phyloP scores from a whole-genome alignment of 2,797 vertebrate genomes.

The Euthynnus affinis region DNA sequence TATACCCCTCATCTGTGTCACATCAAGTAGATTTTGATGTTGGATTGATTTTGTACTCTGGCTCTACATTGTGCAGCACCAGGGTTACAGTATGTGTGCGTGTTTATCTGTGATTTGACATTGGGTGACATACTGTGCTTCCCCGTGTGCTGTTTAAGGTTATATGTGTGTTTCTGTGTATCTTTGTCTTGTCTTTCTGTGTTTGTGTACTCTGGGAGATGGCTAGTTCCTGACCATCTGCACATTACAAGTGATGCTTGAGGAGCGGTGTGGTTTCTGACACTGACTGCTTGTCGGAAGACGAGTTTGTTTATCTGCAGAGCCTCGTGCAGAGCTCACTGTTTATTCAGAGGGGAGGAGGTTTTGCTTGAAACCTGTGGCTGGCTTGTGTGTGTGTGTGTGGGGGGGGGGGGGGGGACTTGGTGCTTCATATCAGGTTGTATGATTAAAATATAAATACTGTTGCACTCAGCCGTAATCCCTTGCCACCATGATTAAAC shows the following conservation, averaged over 20 bases:
- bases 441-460: slow-evolving; percentile 54
- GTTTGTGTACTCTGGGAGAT: not conserved
- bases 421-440: slow-evolving; percentile 35
- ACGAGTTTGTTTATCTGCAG: slow-evolving; percentile 69
- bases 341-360: slow-evolving; percentile 67
- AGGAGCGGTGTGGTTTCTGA: slow-evolving; percentile 31
- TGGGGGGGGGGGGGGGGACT: slow-evolving; percentile 32
- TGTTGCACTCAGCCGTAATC: slow-evolving; percentile 16
- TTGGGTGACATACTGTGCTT: not conserved
- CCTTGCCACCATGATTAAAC: slow-evolving; percentile 1
- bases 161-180: slow-evolving; percentile 3
- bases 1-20: slow-evolving; percentile 18
- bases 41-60: slow-evolving; percentile 13
- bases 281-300: slow-evolving; percentile 37
- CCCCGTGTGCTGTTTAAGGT: not conserved
- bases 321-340: slow-evolving; percentile 50
- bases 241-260: slow-evolving; percentile 30
- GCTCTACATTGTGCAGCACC: slow-evolving; percentile 16
- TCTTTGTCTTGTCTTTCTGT: not conserved
- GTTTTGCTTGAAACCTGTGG: slow-evolving; percentile 46
- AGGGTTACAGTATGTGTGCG: not conserved
- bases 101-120: slow-evolving; percentile 14
- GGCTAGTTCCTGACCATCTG: slow-evolving; percentile 11
- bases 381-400: slow-evolving; percentile 29
- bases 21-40: slow-evolving; percentile 32